Evolutionary conservation across 1,140 invertebrate species (phyloP), one percentile per base, ranked within the genome.

Genomic region (Drosophila lowei): DNA sequence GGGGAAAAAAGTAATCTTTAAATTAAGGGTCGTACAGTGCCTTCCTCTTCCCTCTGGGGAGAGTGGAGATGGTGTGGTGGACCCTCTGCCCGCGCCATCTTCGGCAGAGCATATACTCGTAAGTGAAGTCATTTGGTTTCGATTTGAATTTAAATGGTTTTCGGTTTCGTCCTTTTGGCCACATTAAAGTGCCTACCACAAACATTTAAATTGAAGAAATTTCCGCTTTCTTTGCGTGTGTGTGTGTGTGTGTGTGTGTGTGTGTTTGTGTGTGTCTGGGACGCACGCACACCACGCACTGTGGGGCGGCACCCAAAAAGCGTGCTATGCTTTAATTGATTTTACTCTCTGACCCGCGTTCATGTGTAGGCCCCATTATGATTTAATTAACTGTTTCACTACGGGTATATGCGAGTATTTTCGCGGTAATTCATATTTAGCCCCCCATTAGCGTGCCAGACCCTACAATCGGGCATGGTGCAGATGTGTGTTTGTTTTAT

Each of bases 391-490:
- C 86, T 85, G 75, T 64, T 38, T 68, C 80, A 76, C 86, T 25
- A 49, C 67, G 42, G 11, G 11, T 30, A 30, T 9, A 56, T 41
- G 11, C 11, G 34, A 13, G 34, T 89, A 89, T 79, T 78, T 89
- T 70, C 50, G 77, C 65, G 78, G 84, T 79, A 85, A 84, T 89
- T 85, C 79, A 89, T 89, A 89, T 89, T 89, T 80, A 80, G 70
- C 54, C 34, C 72, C 50, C 64, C 67, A 55, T 62, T 66, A 47
- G 78, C 66, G 72, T 75, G 55, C 44, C 15, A 28, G 21, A 30
- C 62, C 43, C 18, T 28, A 54, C 42, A 59, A 18, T 52, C 58
- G 23, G 21, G 23, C 23, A 0, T 25, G 4, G 13, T 58, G 41
- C 42, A 34, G 30, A 30, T 52, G 52, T 61, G 50, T 89, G 75